Percentiles rank a stretch among this genome's conserved stretches.
phyloP scores from a whole-genome alignment of 2,113 vertebrate genomes.

The Myotis brandtii region DNA sequence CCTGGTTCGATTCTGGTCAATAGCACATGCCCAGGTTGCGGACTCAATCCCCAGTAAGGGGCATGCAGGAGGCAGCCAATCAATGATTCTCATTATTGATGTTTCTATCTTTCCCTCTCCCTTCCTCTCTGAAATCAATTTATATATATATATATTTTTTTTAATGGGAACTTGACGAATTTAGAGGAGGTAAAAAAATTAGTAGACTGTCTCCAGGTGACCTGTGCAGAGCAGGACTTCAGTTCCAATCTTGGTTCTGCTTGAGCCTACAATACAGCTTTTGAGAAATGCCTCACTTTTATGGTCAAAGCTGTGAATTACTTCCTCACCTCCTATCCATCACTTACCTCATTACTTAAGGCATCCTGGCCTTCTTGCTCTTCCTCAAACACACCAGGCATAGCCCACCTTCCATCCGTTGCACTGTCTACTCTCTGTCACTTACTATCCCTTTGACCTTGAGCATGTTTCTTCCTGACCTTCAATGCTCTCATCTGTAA shows the following conservation, averaged over 20 bases:
- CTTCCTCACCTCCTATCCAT: neutral
- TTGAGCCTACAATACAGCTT: neutral
- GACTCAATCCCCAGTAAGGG: too few species aligned
- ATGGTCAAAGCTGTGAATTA: slow-evolving; percentile 4
- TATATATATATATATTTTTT: too few species aligned
- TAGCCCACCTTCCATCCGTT: neutral
- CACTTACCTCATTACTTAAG: neutral
- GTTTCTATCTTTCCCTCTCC: too few species aligned
- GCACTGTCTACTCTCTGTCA: neutral
- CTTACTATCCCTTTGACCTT: slow-evolving; percentile 30
- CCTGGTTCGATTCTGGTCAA: too few species aligned
- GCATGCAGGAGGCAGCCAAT: too few species aligned
- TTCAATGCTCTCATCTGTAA: slow-evolving; percentile 54
- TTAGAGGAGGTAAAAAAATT: slow-evolving; percentile 42
- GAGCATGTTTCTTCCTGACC: slow-evolving; percentile 18
- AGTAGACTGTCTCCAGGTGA: neutral
- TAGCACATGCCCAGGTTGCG: too few species aligned
- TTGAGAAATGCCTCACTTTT: slow-evolving; percentile 33
- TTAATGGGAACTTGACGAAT: neutral
- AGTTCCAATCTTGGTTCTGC: slow-evolving; percentile 11
- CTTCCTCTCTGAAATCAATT: too few species aligned
- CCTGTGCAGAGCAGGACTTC: neutral
- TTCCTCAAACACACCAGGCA: neutral
- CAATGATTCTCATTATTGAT: too few species aligned
- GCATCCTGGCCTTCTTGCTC: neutral